phyloP scores from a whole-genome alignment of 1,140 invertebrate species.

The Bombus sibiricus region DNA sequence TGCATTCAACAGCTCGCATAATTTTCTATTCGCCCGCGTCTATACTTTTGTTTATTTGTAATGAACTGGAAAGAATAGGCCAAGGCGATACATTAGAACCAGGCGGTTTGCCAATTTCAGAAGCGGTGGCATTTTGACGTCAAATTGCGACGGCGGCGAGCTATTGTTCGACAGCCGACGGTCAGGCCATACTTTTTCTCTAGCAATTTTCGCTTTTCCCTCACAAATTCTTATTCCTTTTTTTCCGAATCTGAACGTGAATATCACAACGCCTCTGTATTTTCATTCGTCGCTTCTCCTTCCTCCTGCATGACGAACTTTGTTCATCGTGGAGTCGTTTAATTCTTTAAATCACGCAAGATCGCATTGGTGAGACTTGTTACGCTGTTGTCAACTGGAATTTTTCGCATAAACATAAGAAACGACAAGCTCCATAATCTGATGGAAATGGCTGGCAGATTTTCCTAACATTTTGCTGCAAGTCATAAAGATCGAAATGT shows the following conservation, averaged over 20 bases:
- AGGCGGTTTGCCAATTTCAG: constrained; percentile 45
- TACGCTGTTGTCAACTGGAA: not conserved
- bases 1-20: too few species aligned
- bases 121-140: constrained; percentile 4
- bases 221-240: not conserved
- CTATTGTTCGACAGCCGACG: constrained; percentile 27
- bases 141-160: not conserved
- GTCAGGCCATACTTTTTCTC: constrained; percentile 1
- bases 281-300: not conserved
- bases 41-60: constrained; percentile 26
- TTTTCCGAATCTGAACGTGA: not conserved
- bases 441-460: too few species aligned
- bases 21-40: not conserved
- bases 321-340: too few species aligned
- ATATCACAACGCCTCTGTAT: not conserved
- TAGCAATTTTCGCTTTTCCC: constrained; percentile 7
- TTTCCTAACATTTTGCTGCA: too few species aligned
- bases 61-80: constrained; percentile 36
- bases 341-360: not conserved
- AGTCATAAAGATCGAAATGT: too few species aligned
- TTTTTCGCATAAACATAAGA: not conserved
- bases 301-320: not conserved
- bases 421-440: not conserved
- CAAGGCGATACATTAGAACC: constrained; percentile 35
- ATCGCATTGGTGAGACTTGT: not conserved